Conservation (phyloP, 2,113 vertebrate species). For the Acrocephalus arundinaceus region DNA sequence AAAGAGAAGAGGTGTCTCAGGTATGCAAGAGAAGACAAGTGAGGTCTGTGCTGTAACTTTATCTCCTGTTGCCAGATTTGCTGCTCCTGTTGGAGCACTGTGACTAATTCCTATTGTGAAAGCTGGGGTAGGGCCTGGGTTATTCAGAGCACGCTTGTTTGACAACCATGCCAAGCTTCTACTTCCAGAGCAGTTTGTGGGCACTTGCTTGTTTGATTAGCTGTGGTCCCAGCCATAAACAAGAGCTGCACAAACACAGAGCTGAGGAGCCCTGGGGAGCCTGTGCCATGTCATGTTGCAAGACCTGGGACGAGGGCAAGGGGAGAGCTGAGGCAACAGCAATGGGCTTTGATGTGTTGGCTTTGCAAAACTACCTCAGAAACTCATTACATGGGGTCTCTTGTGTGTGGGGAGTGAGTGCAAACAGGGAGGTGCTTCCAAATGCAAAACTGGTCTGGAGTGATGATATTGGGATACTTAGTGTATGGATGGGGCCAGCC, state of each 20-base stretch:
- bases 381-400: accelerated
- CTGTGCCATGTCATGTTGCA: accelerated
- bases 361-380: background rate
- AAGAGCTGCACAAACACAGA: background rate
- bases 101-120: slow-evolving; percentile 38
- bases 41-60: background rate
- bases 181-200: background rate
- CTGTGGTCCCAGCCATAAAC: background rate
- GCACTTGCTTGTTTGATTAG: background rate
- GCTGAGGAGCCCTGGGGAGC: background rate
- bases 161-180: background rate
- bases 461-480: accelerated
- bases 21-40: background rate
- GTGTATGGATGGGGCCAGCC: background rate
- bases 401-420: accelerated
- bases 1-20: background rate
- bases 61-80: background rate
- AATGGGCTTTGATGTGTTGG: background rate
- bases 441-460: background rate
- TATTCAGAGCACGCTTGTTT: background rate
- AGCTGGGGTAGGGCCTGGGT: slow-evolving; percentile 10
- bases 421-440: background rate
- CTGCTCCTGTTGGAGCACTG: background rate
- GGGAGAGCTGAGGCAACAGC: background rate
- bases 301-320: background rate